A percentile compares a stretch with the other conserved stretches of the same genome.
Conservation (phyloP, 2,113 vertebrate genomes). For the Rissa tridactyla region DNA sequence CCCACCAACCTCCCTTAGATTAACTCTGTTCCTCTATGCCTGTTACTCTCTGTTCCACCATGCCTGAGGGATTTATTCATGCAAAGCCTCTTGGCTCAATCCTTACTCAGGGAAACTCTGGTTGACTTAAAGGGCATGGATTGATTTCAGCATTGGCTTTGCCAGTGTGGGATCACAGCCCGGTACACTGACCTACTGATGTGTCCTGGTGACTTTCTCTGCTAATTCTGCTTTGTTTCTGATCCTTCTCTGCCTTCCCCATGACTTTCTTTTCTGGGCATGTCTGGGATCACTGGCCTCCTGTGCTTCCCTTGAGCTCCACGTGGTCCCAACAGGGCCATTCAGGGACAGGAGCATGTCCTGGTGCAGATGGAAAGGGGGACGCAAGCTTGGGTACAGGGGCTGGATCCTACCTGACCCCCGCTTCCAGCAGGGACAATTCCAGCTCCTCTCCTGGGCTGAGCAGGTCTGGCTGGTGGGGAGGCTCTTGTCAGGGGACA, state of each 20-base stretch:
- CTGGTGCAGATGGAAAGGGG: background rate
- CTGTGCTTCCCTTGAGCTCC: background rate
- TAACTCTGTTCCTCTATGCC: background rate
- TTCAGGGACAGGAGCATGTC: background rate
- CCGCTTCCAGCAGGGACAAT: background rate
- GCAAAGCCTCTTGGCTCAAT: background rate
- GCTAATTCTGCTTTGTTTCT: background rate
- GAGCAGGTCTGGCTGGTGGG: background rate
- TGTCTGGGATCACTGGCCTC: background rate
- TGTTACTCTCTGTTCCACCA: background rate
- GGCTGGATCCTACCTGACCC: background rate
- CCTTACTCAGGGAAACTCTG: background rate
- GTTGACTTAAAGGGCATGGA: background rate
- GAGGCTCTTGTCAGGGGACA: background rate
- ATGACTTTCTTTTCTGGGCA: background rate
- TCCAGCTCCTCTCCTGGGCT: background rate
- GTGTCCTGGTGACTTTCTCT: background rate
- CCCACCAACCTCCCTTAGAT: background rate
- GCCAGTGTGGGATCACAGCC: background rate
- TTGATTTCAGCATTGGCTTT: background rate
- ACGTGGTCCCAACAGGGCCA: background rate
- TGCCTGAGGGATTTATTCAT: background rate
- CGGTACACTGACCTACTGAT: background rate
- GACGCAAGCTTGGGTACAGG: background rate
- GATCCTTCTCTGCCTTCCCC: background rate